A percentile compares a stretch with the other conserved stretches of the same genome.
Conservation (phyloP, 2,797 vertebrate genomes). For the Cynodonichthys magdalenae region DNA sequence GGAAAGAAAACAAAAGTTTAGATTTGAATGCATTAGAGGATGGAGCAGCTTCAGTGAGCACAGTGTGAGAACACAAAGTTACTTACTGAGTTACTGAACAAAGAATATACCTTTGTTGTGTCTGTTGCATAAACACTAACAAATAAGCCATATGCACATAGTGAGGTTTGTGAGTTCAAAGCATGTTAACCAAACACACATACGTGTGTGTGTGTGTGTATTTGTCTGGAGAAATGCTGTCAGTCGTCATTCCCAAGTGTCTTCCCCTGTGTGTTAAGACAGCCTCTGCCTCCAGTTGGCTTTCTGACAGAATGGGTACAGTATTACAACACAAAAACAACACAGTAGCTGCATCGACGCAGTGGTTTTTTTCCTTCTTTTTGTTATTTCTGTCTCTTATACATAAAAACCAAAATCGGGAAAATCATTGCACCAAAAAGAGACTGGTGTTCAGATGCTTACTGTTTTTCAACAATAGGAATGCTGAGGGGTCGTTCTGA, state of each 20-base stretch:
- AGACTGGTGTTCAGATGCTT: neutral
- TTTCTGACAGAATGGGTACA: constrained; percentile 71
- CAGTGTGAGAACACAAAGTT: constrained; percentile 6
- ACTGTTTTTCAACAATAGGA: neutral
- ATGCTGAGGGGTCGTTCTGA: neutral
- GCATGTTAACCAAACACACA: constrained; percentile 23
- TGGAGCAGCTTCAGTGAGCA: constrained; percentile 13
- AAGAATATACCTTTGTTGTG: constrained; percentile 17
- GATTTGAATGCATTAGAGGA: constrained; percentile 17
- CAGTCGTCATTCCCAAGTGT: constrained; percentile 55
- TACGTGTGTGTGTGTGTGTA: constrained; percentile 26
- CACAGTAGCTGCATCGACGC: constrained; percentile 7
- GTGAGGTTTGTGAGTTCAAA: constrained; percentile 36
- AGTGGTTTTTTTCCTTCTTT: neutral
- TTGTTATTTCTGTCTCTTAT: neutral
- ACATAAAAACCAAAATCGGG: constrained; percentile 12
- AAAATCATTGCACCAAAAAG: neutral
- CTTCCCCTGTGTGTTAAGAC: constrained; percentile 59
- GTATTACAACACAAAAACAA: constrained; percentile 39
- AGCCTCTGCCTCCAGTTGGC: constrained; percentile 58
- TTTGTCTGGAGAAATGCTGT: constrained; percentile 66
- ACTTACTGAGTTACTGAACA: constrained; percentile 21
- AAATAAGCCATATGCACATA: constrained; percentile 29
- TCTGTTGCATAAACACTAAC: constrained; percentile 22
- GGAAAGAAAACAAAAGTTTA: constrained; percentile 22